A percentile compares a stretch with the other conserved stretches of the same genome.
Evolutionary conservation across 1,140 invertebrate species (phyloP).

Genomic region (Achroia grisella): DNA sequence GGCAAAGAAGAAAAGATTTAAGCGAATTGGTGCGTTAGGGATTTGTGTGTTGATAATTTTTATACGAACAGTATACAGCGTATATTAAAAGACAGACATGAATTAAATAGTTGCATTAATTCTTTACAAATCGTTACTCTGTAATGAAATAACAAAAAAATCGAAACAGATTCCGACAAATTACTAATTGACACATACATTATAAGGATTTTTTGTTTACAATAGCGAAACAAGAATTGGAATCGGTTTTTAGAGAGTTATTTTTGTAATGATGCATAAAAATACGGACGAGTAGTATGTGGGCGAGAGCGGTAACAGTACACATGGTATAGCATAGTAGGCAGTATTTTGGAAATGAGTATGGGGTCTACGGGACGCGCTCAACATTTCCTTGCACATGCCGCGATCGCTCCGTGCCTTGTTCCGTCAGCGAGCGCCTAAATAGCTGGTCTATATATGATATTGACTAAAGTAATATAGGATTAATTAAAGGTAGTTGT

Average conservation of each 20-base stretch:
- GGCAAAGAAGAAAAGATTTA: slow-evolving; percentile 8
- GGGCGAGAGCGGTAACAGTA: neutral
- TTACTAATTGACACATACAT: no score
- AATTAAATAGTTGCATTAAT: no score
- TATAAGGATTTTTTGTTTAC: neutral
- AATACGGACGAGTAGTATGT: slow-evolving; percentile 1
- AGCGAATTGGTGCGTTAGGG: slow-evolving; percentile 12
- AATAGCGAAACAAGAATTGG: slow-evolving; percentile 4
- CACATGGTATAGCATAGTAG: no score
- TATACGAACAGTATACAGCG: slow-evolving; percentile 13
- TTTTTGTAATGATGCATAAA: slow-evolving; percentile 37
- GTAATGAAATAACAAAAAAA: no score
- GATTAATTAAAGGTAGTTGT: slow-evolving; percentile 62
- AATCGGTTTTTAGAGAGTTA: slow-evolving; percentile 31
- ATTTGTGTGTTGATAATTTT: slow-evolving; percentile 14
- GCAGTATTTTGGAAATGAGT: no score
- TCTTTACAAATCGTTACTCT: no score
- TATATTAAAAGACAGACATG: no score
- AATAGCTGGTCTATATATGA: slow-evolving; percentile 33
- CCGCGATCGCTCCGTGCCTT: slow-evolving; percentile 5
- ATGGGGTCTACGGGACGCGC: no score
- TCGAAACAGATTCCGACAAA: no score
- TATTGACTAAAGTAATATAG: slow-evolving; percentile 48
- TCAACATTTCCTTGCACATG: neutral
- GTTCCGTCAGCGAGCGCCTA: slow-evolving; percentile 19